Conservation (phyloP, 2,888 invertebrate genomes). For the Drepana falcataria region DNA sequence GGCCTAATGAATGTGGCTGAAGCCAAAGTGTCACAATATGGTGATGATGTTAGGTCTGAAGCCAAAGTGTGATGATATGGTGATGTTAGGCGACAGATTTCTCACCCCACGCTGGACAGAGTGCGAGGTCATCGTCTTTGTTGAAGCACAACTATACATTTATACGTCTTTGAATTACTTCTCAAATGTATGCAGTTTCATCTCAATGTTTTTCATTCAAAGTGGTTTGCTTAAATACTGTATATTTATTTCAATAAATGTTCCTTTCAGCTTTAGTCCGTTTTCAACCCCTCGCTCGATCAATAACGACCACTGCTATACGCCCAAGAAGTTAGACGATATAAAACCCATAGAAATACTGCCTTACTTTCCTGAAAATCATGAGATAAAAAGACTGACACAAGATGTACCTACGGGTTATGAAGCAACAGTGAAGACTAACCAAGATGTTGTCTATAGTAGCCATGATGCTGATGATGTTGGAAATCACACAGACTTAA, state of each 20-base stretch:
- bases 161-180: too few species aligned
- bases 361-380: background rate
- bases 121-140: too few species aligned
- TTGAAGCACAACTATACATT: too few species aligned
- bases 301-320: constrained; percentile 39
- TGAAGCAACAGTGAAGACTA: constrained; percentile 3
- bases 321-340: constrained; percentile 31
- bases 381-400: constrained; percentile 7
- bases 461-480: constrained; percentile 1
- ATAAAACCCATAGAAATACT: constrained; percentile 14
- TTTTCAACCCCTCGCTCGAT: constrained; percentile 49
- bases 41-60: too few species aligned
- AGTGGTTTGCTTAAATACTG: too few species aligned
- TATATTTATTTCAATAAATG: background rate
- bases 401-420: constrained; percentile 6
- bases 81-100: too few species aligned
- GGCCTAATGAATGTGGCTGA: too few species aligned
- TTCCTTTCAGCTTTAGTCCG: constrained; percentile 49
- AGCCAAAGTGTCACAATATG: too few species aligned
- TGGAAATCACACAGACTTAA: background rate
- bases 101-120: too few species aligned
- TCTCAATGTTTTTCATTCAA: too few species aligned
- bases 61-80: too few species aligned
- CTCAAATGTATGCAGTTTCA: too few species aligned
- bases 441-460: constrained; percentile 3